Conservation (phyloP, 2,888 invertebrate genomes). For the Eustalomyia histrio region DNA sequence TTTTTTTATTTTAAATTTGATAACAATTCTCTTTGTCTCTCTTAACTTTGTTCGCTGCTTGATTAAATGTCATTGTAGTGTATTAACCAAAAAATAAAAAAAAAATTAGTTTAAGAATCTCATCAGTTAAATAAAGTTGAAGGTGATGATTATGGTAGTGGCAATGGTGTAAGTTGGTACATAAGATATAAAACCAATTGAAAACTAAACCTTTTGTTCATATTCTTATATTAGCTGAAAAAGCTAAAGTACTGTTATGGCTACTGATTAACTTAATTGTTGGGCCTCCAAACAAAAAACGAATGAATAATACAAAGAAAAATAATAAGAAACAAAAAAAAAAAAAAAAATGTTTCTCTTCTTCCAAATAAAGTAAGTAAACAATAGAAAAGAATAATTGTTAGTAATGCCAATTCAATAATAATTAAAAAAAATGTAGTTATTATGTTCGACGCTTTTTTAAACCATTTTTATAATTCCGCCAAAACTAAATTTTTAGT, state of each 20-base stretch:
- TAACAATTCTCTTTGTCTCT: not conserved
- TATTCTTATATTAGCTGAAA: not conserved
- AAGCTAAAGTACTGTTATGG: not conserved
- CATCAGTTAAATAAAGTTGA: slow-evolving; percentile 39
- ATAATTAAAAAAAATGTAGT: too few relatives aligned
- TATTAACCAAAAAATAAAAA: not conserved
- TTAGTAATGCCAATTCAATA: not conserved
- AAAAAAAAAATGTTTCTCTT: not conserved
- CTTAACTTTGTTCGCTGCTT: not conserved
- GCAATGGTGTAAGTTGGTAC: not conserved
- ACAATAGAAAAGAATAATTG: not conserved
- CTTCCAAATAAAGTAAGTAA: not conserved
- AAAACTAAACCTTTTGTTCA: slow-evolving; percentile 29
- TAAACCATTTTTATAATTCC: too few relatives aligned
- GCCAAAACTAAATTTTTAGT: too few relatives aligned
- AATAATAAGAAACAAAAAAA: not conserved
- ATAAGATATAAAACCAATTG: slow-evolving; percentile 15
- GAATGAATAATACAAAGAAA: not conserved
- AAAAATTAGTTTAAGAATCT: slow-evolving; percentile 16
- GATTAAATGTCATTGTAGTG: slow-evolving; percentile 37
- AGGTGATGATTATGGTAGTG: slow-evolving; percentile 32
- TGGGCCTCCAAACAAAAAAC: not conserved
- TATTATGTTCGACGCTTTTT: too few relatives aligned
- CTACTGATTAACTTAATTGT: slow-evolving; percentile 45
- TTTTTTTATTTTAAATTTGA: not conserved